Evolutionary conservation across 2,113 vertebrate genomes (phyloP).

Genomic region (Chaetura pelagica): DNA sequence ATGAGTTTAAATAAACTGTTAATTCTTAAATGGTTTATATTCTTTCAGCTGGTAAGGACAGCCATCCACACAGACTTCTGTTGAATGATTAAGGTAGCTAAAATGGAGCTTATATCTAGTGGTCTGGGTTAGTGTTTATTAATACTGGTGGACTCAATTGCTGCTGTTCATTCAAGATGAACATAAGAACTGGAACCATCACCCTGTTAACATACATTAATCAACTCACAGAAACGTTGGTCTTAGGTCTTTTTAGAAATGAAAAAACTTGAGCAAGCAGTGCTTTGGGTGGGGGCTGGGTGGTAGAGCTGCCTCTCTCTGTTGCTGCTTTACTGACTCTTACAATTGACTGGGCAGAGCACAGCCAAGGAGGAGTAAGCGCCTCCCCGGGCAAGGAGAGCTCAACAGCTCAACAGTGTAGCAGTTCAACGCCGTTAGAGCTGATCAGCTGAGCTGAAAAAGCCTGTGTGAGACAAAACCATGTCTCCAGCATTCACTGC

Average conservation of each 20-base stretch:
- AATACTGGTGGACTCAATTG: not conserved
- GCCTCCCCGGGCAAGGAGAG: not conserved
- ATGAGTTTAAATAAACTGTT: not conserved
- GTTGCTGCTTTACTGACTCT: not conserved
- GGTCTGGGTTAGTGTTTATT: not conserved
- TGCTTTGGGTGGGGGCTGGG: not conserved
- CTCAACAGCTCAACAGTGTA: not conserved
- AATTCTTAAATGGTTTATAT: not conserved
- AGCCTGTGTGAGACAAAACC: not conserved
- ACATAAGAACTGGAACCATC: not conserved
- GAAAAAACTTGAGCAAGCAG: not conserved
- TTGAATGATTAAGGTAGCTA: not conserved
- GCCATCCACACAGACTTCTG: not conserved
- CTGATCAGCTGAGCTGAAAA: not conserved
- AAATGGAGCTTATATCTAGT: not conserved
- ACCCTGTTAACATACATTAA: not conserved
- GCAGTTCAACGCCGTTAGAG: not conserved
- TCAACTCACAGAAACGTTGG: not conserved
- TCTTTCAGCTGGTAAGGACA: not conserved
- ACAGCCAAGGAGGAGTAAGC: rapidly evolving
- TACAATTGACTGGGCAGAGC: not conserved
- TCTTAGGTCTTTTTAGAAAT: not conserved
- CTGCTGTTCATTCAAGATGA: not conserved
- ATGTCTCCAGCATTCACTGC: not conserved
- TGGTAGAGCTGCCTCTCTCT: not conserved